Conservation (phyloP, 2,888 invertebrate species). For the Sturmia bella region DNA sequence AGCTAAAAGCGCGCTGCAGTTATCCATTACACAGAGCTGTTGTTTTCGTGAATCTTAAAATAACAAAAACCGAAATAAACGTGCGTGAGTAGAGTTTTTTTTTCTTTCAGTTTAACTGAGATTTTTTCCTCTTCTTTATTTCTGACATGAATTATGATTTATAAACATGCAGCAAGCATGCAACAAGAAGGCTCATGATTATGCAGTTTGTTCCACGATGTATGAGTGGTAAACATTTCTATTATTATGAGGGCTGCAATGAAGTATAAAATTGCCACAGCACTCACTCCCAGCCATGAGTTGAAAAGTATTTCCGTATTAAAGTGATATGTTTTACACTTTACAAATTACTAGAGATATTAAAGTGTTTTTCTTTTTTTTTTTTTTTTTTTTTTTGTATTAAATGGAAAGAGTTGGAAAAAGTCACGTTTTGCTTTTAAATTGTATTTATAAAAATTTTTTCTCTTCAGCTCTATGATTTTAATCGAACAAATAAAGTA, state of each 20-base stretch:
- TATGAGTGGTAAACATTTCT: background rate
- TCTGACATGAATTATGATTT: conserved; percentile 51
- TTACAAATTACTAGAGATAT: conserved; percentile 37
- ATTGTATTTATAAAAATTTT: background rate
- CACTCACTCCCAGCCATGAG: background rate
- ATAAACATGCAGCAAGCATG: conserved; percentile 48
- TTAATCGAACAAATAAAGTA: conserved; percentile 35
- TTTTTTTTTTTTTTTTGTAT: background rate
- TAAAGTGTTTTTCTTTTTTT: background rate
- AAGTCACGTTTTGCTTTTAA: conserved; percentile 44
- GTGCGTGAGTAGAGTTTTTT: conserved; percentile 48
- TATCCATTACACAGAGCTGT: conserved; percentile 48
- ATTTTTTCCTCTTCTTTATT: background rate
- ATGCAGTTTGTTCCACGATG: background rate
- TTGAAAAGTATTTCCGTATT: conserved; percentile 66
- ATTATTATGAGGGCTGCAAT: background rate
- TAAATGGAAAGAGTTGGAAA: conserved; percentile 24
- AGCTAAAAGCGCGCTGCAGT: background rate
- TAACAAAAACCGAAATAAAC: conserved; percentile 11
- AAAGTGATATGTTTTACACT: conserved; percentile 25
- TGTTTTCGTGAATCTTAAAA: conserved; percentile 31
- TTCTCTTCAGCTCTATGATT: conserved; percentile 3
- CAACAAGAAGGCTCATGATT: conserved; percentile 3
- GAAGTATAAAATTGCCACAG: background rate
- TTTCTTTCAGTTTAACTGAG: conserved; percentile 12